These are phyloP conservation scores for Orius laevigatus DNA, from an alignment of 1,140 invertebrate genomes.

Conservation along the genomic window DNA sequence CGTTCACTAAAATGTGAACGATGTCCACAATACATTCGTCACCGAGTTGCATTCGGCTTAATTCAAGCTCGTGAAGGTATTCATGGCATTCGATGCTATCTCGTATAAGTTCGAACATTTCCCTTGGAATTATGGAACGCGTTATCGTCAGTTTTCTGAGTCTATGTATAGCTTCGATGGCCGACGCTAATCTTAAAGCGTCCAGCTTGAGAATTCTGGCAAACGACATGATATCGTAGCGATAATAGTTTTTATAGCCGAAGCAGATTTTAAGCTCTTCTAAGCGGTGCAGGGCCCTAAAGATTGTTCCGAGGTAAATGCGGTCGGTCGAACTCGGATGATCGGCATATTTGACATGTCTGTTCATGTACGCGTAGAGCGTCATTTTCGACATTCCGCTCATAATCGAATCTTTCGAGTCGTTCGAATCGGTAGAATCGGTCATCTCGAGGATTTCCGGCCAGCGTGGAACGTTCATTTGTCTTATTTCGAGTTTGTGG, in stretches of 20 bases:
- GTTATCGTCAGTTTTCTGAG: not conserved
- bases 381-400: not conserved
- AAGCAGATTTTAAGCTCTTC: not conserved
- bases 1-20: slow-evolving; percentile 22
- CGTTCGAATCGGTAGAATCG: not conserved
- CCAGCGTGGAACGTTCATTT: not conserved
- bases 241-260: slow-evolving; percentile 1
- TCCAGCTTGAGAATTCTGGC: not conserved
- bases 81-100: not conserved
- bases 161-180: not conserved
- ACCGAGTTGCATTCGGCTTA: not conserved
- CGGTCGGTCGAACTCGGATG: not conserved
- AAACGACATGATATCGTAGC: not conserved
- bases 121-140: not conserved
- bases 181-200: not conserved
- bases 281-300: not conserved
- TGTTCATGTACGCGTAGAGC: not conserved
- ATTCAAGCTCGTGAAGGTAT: not conserved
- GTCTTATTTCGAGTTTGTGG: not conserved
- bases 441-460: not conserved
- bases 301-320: not conserved
- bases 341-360: not conserved
- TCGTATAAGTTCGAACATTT: not conserved
- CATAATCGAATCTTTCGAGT: not conserved
- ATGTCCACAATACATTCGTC: slow-evolving; percentile 20